These are phyloP conservation scores for Oncorhynchus kisutch DNA, from an alignment of 2,113 vertebrate species.

Conservation along the genomic window DNA sequence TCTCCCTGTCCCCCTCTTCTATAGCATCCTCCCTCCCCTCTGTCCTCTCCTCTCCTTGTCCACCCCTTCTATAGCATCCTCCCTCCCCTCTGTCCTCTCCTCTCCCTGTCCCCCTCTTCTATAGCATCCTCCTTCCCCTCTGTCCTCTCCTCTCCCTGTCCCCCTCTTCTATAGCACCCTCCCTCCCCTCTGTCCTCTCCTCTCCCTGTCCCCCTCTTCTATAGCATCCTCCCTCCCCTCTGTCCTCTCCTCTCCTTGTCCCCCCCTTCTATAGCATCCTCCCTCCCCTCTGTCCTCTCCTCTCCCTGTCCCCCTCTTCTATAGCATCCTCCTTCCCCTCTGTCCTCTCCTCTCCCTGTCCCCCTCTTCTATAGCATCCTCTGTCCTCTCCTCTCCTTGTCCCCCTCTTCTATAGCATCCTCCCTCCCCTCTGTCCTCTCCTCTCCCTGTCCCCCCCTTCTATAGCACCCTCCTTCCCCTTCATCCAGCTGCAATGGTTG, in stretches of 20 bases:
- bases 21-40: not conserved
- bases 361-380: not conserved
- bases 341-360: not conserved
- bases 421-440: not conserved
- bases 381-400: no score
- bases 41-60: no score
- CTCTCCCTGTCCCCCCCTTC: not conserved
- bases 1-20: no score
- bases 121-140: not conserved
- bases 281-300: not conserved
- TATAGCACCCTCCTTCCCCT: not conserved
- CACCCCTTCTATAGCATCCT: not conserved
- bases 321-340: not conserved
- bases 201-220: not conserved
- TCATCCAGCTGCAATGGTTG: not conserved
- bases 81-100: not conserved
- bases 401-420: not conserved
- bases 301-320: not conserved
- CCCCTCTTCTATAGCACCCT: not conserved
- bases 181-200: no score
- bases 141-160: conserved; percentile 34
- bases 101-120: not conserved
- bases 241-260: not conserved
- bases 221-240: not conserved
- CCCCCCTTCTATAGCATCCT: not conserved